phyloP scores from a whole-genome alignment of 1,140 invertebrate species.

The Lepidurus couesii region DNA sequence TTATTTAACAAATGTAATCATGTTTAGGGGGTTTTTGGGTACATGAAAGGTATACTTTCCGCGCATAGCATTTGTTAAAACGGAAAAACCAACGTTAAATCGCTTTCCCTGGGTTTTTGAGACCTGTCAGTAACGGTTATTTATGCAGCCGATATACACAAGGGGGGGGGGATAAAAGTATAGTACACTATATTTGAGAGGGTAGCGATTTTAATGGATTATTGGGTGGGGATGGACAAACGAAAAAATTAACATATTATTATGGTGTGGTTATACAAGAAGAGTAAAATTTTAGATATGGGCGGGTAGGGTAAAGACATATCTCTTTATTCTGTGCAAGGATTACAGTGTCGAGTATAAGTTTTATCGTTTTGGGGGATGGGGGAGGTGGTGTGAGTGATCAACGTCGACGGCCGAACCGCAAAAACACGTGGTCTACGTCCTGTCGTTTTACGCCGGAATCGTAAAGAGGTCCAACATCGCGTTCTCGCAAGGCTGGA shows the following conservation, averaged over 20 bases:
- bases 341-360: not conserved
- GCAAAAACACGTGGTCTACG: conserved; percentile 71
- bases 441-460: conserved; percentile 68
- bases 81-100: not conserved
- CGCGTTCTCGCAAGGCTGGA: conserved; percentile 43
- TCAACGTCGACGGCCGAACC: conserved; percentile 62
- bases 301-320: not conserved
- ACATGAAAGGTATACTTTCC: not conserved
- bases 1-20: conserved; percentile 12
- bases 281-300: not conserved
- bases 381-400: not conserved
- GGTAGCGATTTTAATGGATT: not conserved
- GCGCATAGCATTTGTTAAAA: not conserved
- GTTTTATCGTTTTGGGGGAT: not conserved
- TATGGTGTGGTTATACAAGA: conserved; percentile 10
- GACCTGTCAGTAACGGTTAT: not conserved
- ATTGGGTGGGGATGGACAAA: not conserved
- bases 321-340: conserved; percentile 15
- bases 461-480: conserved; percentile 43
- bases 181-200: not conserved
- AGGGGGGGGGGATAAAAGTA: not conserved
- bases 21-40: not conserved
- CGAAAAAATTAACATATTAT: not conserved
- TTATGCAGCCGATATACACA: not conserved
- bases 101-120: not conserved